phyloP scores from a whole-genome alignment of 2,888 invertebrate species.

The Cantharis nigra region DNA sequence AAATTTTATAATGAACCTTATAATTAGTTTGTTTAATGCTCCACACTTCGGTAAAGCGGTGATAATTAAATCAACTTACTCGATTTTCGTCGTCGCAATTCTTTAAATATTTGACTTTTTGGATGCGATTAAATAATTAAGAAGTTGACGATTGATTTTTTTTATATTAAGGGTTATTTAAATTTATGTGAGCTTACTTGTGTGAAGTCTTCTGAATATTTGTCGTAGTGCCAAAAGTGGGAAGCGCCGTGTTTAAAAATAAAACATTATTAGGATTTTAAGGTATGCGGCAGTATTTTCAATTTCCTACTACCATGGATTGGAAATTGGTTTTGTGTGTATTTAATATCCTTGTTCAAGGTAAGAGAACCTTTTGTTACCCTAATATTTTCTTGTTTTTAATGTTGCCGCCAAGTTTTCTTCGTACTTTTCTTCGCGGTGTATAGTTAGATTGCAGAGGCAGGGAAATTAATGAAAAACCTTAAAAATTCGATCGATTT shows the following conservation, averaged over 20 bases:
- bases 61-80: conserved; percentile 7
- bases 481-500: neutral
- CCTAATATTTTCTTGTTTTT: neutral
- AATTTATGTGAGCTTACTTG: conserved; percentile 11
- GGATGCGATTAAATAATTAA: neutral
- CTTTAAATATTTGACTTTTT: conserved; percentile 4
- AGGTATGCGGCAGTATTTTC: conserved; percentile 23
- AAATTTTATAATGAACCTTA: conserved; percentile 10
- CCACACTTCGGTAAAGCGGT: neutral
- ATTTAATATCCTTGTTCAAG: conserved; percentile 38
- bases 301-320: conserved; percentile 33
- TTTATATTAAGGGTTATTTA: neutral
- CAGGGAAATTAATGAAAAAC: neutral
- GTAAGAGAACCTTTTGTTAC: conserved; percentile 27
- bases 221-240: conserved; percentile 41
- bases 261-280: conserved; percentile 21
- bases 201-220: conserved; percentile 14
- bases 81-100: neutral
- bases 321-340: conserved; percentile 39
- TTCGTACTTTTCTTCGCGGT: neutral
- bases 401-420: neutral
- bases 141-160: neutral
- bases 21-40: neutral
- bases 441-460: neutral
- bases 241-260: conserved; percentile 24